phyloP scores from a whole-genome alignment of 1,140 invertebrate genomes.

The Harpegnathos saltator region DNA sequence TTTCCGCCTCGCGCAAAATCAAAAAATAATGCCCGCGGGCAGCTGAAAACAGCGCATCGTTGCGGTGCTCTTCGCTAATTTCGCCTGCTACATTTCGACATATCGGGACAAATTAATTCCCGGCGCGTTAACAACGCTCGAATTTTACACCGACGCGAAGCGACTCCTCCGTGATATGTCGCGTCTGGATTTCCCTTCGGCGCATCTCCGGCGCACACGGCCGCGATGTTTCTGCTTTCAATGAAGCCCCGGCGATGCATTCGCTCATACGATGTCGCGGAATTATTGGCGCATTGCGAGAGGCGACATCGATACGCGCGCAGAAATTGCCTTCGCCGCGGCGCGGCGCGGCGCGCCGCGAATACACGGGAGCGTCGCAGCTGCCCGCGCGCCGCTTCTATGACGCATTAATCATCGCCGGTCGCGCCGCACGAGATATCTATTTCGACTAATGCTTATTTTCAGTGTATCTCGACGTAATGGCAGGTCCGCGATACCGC shows the following conservation, averaged over 20 bases:
- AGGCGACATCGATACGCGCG: conserved; percentile 26
- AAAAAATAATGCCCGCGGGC: no score
- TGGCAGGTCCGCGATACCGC: conserved; percentile 40
- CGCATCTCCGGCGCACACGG: not conserved
- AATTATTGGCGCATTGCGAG: conserved; percentile 20
- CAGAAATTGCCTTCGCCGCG: conserved; percentile 43
- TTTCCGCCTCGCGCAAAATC: no score
- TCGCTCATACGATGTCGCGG: not conserved
- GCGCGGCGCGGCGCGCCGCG: not conserved
- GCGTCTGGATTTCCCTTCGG: no score
- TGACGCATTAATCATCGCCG: conserved; percentile 41
- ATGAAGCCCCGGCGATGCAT: conserved; percentile 1
- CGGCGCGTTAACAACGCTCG: no score
- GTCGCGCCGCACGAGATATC: conserved; percentile 39
- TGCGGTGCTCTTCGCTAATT: no score
- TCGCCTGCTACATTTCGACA: no score
- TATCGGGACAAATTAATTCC: no score
- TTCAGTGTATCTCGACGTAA: conserved; percentile 54
- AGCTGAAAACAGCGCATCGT: no score
- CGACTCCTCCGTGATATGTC: no score
- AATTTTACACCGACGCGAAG: no score
- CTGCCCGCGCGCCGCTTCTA: conserved; percentile 27
- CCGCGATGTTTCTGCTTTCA: conserved; percentile 22
- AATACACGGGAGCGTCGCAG: conserved; percentile 1
- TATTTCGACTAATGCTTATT: conserved; percentile 61